phyloP scores from a whole-genome alignment of 2,797 vertebrate species.

The Argya squamiceps region DNA sequence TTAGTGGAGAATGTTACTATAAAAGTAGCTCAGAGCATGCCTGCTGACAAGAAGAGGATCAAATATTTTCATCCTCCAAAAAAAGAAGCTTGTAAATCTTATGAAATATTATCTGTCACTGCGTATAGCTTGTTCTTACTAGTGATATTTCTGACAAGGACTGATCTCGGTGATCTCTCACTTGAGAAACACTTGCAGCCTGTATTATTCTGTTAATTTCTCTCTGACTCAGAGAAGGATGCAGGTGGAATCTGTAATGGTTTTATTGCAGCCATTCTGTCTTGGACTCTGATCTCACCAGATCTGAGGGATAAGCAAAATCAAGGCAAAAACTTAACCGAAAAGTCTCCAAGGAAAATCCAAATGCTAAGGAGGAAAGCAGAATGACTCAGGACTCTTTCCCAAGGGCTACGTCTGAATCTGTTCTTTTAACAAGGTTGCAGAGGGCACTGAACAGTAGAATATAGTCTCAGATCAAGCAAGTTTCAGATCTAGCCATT shows the following conservation, averaged over 20 bases:
- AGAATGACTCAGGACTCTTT: conserved; percentile 14
- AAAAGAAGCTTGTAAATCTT: background rate
- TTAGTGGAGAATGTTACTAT: background rate
- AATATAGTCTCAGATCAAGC: conserved; percentile 11
- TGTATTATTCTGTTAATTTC: conserved; percentile 34
- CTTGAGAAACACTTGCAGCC: conserved; percentile 27
- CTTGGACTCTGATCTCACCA: conserved; percentile 18
- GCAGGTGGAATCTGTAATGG: conserved; percentile 20
- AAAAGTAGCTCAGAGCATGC: background rate
- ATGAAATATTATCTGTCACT: background rate
- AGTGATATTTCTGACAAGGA: conserved; percentile 14
- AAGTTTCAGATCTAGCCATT: conserved; percentile 13
- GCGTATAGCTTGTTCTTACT: background rate
- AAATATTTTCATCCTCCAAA: background rate
- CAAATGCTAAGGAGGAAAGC: background rate
- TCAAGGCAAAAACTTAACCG: background rate
- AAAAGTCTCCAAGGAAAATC: background rate
- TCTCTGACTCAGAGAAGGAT: conserved; percentile 32
- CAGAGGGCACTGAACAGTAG: background rate
- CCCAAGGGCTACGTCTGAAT: background rate
- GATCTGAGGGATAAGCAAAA: conserved; percentile 35
- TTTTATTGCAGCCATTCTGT: conserved; percentile 7
- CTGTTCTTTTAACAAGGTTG: background rate
- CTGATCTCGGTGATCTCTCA: conserved; percentile 25
- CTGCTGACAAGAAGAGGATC: background rate